These are phyloP conservation scores for Pteronotus mesoamericanus DNA, from an alignment of 2,797 vertebrate species.

Conservation along the genomic window DNA sequence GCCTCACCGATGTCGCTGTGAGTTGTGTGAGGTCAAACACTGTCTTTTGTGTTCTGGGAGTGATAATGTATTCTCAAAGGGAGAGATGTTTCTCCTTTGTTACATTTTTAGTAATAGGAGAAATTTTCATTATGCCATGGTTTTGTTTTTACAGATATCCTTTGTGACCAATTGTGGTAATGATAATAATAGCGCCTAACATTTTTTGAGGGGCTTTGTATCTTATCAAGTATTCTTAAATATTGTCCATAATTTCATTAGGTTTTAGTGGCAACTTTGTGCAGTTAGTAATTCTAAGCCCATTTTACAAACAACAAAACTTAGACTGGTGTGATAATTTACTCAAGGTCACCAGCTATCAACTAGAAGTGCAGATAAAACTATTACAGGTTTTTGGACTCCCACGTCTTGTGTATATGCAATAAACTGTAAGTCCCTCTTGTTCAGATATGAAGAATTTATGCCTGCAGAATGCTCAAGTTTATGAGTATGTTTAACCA, in stretches of 20 bases:
- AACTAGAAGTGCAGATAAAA: background rate
- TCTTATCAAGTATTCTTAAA: background rate
- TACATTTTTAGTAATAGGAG: background rate
- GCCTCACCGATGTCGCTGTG: background rate
- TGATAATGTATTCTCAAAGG: background rate
- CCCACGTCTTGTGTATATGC: background rate
- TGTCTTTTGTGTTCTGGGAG: background rate
- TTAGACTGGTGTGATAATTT: background rate
- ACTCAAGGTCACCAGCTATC: background rate
- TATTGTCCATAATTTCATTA: background rate
- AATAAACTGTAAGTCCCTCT: background rate
- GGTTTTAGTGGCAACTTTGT: background rate
- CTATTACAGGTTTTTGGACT: background rate
- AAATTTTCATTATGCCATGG: background rate
- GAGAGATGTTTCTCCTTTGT: background rate
- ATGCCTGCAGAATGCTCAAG: background rate
- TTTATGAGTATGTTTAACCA: conserved; percentile 7
- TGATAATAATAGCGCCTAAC: background rate
- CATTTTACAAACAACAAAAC: background rate
- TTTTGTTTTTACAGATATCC: background rate
- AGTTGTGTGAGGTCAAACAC: background rate
- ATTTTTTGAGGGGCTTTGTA: background rate
- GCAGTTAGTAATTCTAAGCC: background rate
- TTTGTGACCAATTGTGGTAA: background rate
- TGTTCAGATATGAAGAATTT: background rate